A percentile compares a stretch with the other conserved stretches of the same genome.
These are phyloP conservation scores for Pollenia angustigena DNA, from an alignment of 2,888 invertebrate genomes.

Conservation along the genomic window DNA sequence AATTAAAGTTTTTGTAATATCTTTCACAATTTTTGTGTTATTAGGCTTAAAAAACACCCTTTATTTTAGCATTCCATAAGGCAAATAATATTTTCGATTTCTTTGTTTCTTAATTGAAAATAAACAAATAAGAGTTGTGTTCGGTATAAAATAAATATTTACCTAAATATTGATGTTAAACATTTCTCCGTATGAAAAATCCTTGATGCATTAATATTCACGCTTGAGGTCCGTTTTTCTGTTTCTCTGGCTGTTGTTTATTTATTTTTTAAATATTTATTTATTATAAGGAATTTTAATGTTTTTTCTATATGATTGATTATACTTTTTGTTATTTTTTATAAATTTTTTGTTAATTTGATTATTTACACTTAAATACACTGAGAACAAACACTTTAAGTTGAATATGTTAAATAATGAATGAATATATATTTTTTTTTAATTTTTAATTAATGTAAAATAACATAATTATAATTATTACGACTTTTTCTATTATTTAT, in stretches of 20 bases:
- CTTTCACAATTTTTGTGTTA: background rate
- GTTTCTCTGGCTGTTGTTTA: slow-evolving; percentile 22
- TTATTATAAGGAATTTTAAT: slow-evolving; percentile 10
- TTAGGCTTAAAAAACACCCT: no score
- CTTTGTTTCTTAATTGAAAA: background rate
- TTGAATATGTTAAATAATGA: slow-evolving; percentile 21
- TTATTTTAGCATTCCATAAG: no score
- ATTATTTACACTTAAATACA: slow-evolving; percentile 13
- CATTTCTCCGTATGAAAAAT: slow-evolving; percentile 81
- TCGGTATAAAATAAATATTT: slow-evolving; percentile 74
- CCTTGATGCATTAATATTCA: slow-evolving; percentile 69
- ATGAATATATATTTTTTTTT: background rate
- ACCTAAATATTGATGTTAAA: slow-evolving; percentile 81
- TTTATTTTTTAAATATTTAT: slow-evolving; percentile 17
- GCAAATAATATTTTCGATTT: slow-evolving; percentile 3
- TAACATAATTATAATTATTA: slow-evolving; percentile 44
- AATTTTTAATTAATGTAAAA: slow-evolving; percentile 52
- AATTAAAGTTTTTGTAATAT: background rate
- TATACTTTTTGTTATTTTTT: background rate
- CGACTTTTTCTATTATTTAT: slow-evolving; percentile 33
- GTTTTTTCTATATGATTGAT: slow-evolving; percentile 17
- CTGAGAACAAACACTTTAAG: slow-evolving; percentile 29
- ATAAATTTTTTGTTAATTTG: slow-evolving; percentile 12
- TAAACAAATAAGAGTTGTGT: background rate
- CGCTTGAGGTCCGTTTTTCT: slow-evolving; percentile 40